Conservation (phyloP, 2,113 vertebrate genomes). For the Dicerorhinus sumatrensis region DNA sequence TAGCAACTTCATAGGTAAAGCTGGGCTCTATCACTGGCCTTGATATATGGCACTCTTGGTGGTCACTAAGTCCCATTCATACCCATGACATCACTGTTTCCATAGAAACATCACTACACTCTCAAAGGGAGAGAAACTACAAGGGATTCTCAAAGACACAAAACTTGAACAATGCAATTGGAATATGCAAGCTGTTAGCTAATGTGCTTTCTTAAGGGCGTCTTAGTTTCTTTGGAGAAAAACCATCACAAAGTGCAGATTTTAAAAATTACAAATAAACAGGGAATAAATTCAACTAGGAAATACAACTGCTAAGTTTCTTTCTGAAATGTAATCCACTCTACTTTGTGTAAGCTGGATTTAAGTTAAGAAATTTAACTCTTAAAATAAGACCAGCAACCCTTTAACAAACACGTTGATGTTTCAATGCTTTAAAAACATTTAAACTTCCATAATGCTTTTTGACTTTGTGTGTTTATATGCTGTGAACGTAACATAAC, state of each 20-base stretch:
- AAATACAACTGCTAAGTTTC: neutral
- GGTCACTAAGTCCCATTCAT: conserved; percentile 55
- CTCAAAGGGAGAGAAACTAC: conserved; percentile 45
- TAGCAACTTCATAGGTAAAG: conserved; percentile 46
- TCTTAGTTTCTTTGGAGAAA: conserved; percentile 39
- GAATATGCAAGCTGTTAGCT: conserved; percentile 2
- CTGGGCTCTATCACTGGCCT: neutral
- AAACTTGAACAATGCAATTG: neutral
- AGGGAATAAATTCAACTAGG: neutral
- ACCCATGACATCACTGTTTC: conserved; percentile 53
- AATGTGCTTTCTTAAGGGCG: neutral
- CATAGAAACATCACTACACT: conserved; percentile 66
- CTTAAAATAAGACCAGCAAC: conserved; percentile 13
- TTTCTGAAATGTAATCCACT: neutral
- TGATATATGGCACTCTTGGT: conserved; percentile 51
- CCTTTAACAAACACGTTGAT: neutral
- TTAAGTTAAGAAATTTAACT: neutral
- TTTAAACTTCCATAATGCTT: neutral
- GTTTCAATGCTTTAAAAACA: neutral
- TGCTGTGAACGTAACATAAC: neutral
- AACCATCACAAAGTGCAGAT: neutral
- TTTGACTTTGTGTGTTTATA: neutral
- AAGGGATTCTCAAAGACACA: conserved; percentile 35
- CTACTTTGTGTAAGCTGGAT: neutral
- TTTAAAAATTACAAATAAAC: neutral